Conservation (phyloP, 2,797 vertebrate genomes). For the Coregonus sp. region DNA sequence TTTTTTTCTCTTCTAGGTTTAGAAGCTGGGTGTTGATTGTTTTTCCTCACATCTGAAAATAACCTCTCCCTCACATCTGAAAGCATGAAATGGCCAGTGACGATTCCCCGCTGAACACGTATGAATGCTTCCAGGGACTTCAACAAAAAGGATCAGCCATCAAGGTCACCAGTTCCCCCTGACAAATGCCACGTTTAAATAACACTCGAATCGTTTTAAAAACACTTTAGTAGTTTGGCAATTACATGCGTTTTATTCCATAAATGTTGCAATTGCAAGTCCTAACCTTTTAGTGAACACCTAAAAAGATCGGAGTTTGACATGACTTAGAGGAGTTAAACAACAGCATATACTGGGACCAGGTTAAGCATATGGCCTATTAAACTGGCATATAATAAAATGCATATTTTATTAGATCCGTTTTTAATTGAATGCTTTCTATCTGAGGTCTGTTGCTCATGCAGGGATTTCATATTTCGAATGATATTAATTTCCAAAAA, state of each 20-base stretch:
- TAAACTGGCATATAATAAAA: not conserved
- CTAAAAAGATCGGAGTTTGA: conserved; percentile 14
- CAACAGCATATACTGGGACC: not conserved
- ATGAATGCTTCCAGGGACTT: conserved; percentile 64
- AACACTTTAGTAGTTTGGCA: conserved; percentile 52
- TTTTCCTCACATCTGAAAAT: conserved; percentile 67
- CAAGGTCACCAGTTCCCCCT: conserved; percentile 52
- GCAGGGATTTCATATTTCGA: not conserved
- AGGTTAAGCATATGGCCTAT: not conserved
- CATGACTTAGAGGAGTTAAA: not conserved
- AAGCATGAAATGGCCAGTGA: conserved; percentile 59
- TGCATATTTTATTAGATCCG: not conserved
- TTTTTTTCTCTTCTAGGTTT: not conserved
- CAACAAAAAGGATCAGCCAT: conserved; percentile 69
- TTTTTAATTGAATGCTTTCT: not conserved
- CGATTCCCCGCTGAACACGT: conserved; percentile 54
- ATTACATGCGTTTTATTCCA: conserved; percentile 51
- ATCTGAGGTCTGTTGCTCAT: not conserved
- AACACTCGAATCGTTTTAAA: conserved; percentile 54
- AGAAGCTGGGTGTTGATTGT: conserved; percentile 8
- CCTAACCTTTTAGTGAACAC: conserved; percentile 38
- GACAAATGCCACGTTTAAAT: conserved; percentile 68
- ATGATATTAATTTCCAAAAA: not conserved
- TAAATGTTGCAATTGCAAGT: conserved; percentile 53
- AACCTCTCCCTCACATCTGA: conserved; percentile 53